Conservation (phyloP, 2,797 vertebrate genomes). For the Ceryle rudis region DNA sequence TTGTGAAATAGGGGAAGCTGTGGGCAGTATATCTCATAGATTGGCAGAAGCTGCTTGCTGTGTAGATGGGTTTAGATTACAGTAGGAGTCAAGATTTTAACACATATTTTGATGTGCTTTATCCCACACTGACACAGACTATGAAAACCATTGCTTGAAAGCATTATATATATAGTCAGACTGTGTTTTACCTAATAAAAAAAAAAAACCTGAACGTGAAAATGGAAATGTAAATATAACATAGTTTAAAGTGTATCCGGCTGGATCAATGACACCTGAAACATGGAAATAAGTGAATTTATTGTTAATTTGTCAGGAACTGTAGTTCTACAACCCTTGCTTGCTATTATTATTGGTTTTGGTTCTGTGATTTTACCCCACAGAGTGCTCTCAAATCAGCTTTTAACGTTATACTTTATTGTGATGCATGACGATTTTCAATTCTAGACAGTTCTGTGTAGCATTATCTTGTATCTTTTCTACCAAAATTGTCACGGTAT, state of each 20-base stretch:
- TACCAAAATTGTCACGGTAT: not conserved
- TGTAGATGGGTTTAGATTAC: not conserved
- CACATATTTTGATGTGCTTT: not conserved
- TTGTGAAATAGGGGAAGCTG: not conserved
- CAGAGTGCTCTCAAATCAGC: not conserved
- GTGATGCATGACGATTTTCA: not conserved
- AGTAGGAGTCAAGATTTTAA: not conserved
- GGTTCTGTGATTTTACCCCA: not conserved
- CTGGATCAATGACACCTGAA: not conserved
- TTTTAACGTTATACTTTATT: not conserved
- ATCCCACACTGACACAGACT: not conserved
- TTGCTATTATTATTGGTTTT: not conserved
- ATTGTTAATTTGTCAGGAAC: not conserved
- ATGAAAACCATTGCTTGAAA: not conserved
- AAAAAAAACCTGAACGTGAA: not conserved
- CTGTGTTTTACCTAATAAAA: not conserved
- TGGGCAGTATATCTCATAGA: not conserved
- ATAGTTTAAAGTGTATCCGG: not conserved
- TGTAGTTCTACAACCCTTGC: not conserved
- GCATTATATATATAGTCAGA: not conserved
- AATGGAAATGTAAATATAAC: not conserved
- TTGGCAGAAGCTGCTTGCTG: not conserved
- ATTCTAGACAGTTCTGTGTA: not conserved
- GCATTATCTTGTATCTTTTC: not conserved
- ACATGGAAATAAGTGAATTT: not conserved